Conservation (phyloP, 2,113 vertebrate species). For the Leucopsar rothschildi region DNA sequence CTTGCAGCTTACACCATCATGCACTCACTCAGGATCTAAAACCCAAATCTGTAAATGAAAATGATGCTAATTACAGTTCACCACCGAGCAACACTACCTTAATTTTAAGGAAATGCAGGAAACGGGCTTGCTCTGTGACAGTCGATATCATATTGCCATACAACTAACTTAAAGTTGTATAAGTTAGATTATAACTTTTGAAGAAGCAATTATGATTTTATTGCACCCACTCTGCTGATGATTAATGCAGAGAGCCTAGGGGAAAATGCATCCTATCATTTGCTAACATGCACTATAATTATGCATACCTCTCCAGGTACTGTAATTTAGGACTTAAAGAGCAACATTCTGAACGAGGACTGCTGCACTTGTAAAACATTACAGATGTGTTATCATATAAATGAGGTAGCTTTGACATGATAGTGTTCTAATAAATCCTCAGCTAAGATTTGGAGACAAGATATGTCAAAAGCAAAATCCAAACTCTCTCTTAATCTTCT, state of each 20-base stretch:
- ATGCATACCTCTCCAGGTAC: constrained; percentile 84
- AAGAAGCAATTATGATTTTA: constrained; percentile 86
- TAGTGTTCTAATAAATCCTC: constrained; percentile 79
- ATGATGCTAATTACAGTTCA: constrained; percentile 65
- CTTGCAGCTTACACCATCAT: neutral
- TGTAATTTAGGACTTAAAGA: constrained; percentile 83
- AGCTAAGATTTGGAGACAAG: constrained; percentile 82
- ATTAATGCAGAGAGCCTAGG: constrained; percentile 80
- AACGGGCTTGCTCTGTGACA: neutral
- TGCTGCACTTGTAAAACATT: constrained; percentile 81
- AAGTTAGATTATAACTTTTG: constrained; percentile 80
- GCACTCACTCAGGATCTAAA: constrained; percentile 21
- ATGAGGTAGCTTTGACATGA: constrained; percentile 83
- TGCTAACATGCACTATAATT: constrained; percentile 80
- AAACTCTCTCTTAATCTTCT: constrained; percentile 82
- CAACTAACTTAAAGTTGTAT: constrained; percentile 69
- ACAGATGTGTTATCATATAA: constrained; percentile 87
- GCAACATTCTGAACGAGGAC: constrained; percentile 78
- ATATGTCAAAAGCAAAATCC: constrained; percentile 81
- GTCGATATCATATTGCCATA: constrained; percentile 55
- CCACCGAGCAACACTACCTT: neutral
- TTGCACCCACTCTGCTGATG: constrained; percentile 79
- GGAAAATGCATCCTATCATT: constrained; percentile 82
- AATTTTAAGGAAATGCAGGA: constrained; percentile 61
- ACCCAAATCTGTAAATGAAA: constrained; percentile 51